phyloP scores from a whole-genome alignment of 2,888 invertebrate species.

The Diarsia dahlii region DNA sequence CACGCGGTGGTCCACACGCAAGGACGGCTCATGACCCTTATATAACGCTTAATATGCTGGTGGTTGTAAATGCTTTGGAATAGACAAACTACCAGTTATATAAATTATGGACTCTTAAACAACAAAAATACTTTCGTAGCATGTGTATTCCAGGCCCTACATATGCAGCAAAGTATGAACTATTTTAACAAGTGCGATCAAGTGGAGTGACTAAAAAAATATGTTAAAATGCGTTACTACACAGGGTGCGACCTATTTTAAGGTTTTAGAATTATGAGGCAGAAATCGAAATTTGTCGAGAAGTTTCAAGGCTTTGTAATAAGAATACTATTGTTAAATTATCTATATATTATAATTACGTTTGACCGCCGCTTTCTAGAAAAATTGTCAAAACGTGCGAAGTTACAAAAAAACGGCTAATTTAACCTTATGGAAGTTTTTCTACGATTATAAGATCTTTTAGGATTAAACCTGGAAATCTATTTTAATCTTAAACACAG shows the following conservation, averaged over 20 bases:
- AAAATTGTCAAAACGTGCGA: background rate
- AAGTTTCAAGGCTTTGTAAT: conserved; percentile 9
- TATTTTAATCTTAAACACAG: background rate
- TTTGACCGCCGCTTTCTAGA: conserved; percentile 18
- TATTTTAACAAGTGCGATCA: background rate
- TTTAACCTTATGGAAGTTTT: background rate
- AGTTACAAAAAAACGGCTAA: background rate
- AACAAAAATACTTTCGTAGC: conserved; percentile 4
- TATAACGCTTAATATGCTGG: conserved; percentile 14
- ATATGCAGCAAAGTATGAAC: conserved; percentile 10
- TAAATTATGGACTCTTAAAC: background rate
- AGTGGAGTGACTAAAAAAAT: background rate
- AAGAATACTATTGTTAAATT: conserved; percentile 1
- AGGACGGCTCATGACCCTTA: conserved; percentile 27
- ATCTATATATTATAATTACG: background rate
- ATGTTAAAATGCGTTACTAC: conserved; percentile 33
- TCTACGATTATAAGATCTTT: background rate
- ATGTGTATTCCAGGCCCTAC: conserved; percentile 35
- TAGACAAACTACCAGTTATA: conserved; percentile 13
- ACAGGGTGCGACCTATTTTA: conserved; percentile 34
- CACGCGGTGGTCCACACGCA: conserved; percentile 75
- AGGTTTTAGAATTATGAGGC: conserved; percentile 22
- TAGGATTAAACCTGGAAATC: background rate
- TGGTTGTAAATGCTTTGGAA: conserved; percentile 22
- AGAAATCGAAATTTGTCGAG: background rate